A percentile compares a stretch with the other conserved stretches of the same genome.
These are phyloP conservation scores for Stegastes partitus DNA, from an alignment of 2,113 vertebrate species.

Conservation along the genomic window DNA sequence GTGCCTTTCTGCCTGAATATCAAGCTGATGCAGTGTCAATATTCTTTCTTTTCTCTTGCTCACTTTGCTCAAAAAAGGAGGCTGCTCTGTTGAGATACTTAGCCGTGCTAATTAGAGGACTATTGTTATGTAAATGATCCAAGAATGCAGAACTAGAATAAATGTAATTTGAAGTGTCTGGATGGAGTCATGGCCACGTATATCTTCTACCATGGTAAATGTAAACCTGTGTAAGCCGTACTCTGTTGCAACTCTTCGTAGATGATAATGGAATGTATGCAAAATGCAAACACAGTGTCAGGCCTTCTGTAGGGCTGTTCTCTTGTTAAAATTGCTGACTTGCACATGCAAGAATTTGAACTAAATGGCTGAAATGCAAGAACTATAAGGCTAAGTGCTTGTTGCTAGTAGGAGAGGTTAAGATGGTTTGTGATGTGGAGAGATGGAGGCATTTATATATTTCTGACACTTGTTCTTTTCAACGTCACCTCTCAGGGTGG, in stretches of 20 bases:
- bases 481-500: no score
- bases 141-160: neutral
- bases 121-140: neutral
- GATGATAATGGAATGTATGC: neutral
- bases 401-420: neutral
- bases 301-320: neutral
- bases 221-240: no score
- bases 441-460: no score
- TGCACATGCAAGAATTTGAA: neutral
- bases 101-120: neutral
- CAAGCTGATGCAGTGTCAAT: slow-evolving; percentile 26
- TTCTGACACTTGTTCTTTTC: no score
- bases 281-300: neutral
- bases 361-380: no score
- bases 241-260: neutral
- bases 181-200: neutral
- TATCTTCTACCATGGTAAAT: neutral
- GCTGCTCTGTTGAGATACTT: slow-evolving; percentile 1
- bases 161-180: neutral
- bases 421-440: no score
- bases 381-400: no score
- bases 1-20: slow-evolving; percentile 25
- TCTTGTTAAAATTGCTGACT: neutral
- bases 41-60: slow-evolving; percentile 19
- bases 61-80: slow-evolving; percentile 28